phyloP scores from a whole-genome alignment of 2,888 invertebrate genomes.

The Ochropleura leucogaster region DNA sequence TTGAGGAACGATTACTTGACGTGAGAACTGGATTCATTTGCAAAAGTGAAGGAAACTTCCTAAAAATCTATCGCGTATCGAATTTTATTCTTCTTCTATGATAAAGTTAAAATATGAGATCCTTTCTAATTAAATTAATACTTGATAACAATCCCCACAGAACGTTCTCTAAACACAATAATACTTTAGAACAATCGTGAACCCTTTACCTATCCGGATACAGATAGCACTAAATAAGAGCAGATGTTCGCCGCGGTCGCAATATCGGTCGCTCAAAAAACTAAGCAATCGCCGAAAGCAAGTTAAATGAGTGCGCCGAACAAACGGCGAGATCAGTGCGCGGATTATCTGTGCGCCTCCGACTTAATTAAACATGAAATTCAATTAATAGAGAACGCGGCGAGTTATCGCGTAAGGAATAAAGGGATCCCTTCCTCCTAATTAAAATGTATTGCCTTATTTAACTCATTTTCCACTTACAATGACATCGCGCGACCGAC shows the following conservation, averaged over 20 bases:
- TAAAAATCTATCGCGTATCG: too few relatives aligned
- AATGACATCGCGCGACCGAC: constrained; percentile 89
- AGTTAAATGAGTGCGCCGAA: constrained; percentile 78
- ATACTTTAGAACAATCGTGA: constrained; percentile 47
- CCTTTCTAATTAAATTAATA: constrained; percentile 38
- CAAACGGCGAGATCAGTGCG: constrained; percentile 80
- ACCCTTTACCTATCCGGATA: constrained; percentile 56
- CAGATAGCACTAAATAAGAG: constrained; percentile 48
- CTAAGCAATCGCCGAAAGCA: constrained; percentile 77
- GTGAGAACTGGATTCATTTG: too few relatives aligned
- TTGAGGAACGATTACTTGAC: too few relatives aligned
- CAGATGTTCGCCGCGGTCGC: constrained; percentile 47
- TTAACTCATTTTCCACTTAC: constrained; percentile 91
- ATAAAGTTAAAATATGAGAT: background rate
- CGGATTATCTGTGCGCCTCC: constrained; percentile 84
- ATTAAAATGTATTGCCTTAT: constrained; percentile 91
- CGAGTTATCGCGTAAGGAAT: constrained; percentile 89
- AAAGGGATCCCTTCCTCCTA: constrained; percentile 89
- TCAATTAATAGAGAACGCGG: constrained; percentile 89
- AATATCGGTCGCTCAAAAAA: constrained; percentile 71
- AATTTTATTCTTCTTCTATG: background rate
- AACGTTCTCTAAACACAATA: constrained; percentile 22
- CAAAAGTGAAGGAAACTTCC: too few relatives aligned
- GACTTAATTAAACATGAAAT: constrained; percentile 91
- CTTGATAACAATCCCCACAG: constrained; percentile 37